Conservation (phyloP, 2,888 invertebrate genomes). For the Hyposoter dolosus region DNA sequence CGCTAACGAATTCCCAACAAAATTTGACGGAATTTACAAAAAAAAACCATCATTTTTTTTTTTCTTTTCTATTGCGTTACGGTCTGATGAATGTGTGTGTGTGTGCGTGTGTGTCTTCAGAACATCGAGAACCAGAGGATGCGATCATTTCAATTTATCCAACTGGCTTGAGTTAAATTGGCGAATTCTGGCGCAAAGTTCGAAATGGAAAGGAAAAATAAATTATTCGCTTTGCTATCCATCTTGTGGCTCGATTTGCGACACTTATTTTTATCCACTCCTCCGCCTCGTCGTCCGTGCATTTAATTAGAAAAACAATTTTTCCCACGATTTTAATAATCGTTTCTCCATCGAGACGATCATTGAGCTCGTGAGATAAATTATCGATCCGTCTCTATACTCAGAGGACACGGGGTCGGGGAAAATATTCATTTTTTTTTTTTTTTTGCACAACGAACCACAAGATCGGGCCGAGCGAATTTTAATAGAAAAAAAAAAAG, state of each 20-base stretch:
- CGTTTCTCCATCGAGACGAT: not conserved
- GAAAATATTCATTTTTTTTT: conserved; percentile 21
- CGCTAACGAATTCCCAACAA: conserved; percentile 10
- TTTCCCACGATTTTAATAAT: conserved; percentile 16
- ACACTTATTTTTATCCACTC: not conserved
- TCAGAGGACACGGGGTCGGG: conserved; percentile 13
- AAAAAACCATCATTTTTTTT: conserved; percentile 37
- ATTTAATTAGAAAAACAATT: conserved; percentile 11
- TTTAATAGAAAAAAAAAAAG: conserved; percentile 17
- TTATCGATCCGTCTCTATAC: not conserved
- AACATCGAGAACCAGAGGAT: not conserved
- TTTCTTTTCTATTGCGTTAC: conserved; percentile 34
- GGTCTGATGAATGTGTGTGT: conserved; percentile 39
- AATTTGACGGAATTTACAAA: conserved; percentile 24
- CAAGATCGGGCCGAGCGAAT: conserved; percentile 4
- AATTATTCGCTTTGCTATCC: not conserved
- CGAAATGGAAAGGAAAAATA: not conserved
- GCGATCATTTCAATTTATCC: not conserved
- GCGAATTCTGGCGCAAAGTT: not conserved
- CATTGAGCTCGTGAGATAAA: conserved; percentile 3
- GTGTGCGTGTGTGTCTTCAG: conserved; percentile 32
- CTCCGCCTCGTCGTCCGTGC: conserved; percentile 4
- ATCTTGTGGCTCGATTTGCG: conserved; percentile 23
- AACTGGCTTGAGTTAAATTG: not conserved
- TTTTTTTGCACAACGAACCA: conserved; percentile 64